Base-by-base conservation (phyloP, 2,113 vertebrate genomes). In the zebrafish (Danio rerio) region DNA sequence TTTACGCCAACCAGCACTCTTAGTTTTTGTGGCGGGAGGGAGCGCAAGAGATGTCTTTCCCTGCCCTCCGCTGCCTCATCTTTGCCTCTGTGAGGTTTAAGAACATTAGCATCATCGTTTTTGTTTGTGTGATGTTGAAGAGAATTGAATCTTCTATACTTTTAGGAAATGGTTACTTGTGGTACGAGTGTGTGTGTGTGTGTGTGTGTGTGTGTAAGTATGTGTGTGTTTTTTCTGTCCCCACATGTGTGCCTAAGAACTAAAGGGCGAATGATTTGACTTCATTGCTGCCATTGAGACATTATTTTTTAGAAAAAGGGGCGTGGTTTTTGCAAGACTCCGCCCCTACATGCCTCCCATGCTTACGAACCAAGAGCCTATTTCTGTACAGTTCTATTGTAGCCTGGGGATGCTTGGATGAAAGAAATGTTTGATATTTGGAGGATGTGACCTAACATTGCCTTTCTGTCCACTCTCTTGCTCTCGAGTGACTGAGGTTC, bases 181-280 rank as follows among this genome's bases (percentile, higher is more conserved):
- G 82, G 83, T 71, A 66, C 53, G 20, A 73, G 11, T 58, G 75
- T 31, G 59, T 78, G 71, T 55, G 55, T 53, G 77, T 13, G 76
- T 10, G 68, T 40, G 75, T 61, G 42, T 82, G 71, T 81, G 69
- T 70, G 72, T 66, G 81, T 83, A 11, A 42, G 53, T 66, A 43
- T 12, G 7, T 20, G 88, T 87, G 1, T 52, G 49, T 72, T 86
- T 87, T 89, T 90, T 91, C 87, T 91, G 90, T 92, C 92, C 92
- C 92, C 93, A 94, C 93, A 94, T 92, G 91, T 91, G 92, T 94
- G 93, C 92, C 93, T 93, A 93, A 91, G 91, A 93, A 91, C 91
- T 92, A 92, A 91, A 92, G 88, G 92, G 88, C 81, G 74, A 81
- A 81, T 85, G 90, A 91, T 91, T 80, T 68, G 47, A 81, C 81